phyloP scores from a whole-genome alignment of 2,888 invertebrate genomes.

The Eilema griseolum region DNA sequence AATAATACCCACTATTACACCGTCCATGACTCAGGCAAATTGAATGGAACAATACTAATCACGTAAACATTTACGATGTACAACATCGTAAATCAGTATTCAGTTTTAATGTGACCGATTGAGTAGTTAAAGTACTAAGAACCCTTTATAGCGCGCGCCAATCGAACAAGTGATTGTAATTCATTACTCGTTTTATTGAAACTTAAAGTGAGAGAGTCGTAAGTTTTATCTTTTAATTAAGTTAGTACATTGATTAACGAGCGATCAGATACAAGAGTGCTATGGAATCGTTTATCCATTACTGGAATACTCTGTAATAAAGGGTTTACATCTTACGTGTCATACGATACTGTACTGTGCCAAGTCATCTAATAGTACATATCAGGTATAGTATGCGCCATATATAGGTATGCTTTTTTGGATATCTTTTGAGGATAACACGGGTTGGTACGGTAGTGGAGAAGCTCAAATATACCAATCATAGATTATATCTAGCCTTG shows the following conservation, averaged over 20 bases:
- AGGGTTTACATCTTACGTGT: not conserved
- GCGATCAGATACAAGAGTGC: conserved; percentile 14
- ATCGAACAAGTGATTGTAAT: conserved; percentile 55
- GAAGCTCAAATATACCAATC: no score
- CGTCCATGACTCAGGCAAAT: conserved; percentile 36
- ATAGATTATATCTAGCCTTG: no score
- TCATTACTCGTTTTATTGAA: conserved; percentile 48
- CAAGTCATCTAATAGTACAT: no score
- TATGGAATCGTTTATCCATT: not conserved
- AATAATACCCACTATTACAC: conserved; percentile 31
- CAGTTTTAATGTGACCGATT: conserved; percentile 45
- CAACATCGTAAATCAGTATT: conserved; percentile 56
- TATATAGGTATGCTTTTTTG: no score
- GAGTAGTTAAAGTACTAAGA: conserved; percentile 38
- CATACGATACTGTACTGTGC: no score
- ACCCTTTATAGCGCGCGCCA: conserved; percentile 37
- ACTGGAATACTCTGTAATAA: not conserved
- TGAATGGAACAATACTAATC: conserved; percentile 64
- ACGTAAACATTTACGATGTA: conserved; percentile 59
- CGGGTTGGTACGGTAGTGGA: no score
- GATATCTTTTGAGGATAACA: no score
- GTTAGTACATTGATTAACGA: conserved; percentile 26
- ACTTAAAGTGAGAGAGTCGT: conserved; percentile 39
- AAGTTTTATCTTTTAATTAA: conserved; percentile 15
- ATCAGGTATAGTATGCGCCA: no score